Percentiles rank a stretch among this genome's conserved stretches.
phyloP scores from a whole-genome alignment of 2,113 vertebrate genomes.

The Solea senegalensis region DNA sequence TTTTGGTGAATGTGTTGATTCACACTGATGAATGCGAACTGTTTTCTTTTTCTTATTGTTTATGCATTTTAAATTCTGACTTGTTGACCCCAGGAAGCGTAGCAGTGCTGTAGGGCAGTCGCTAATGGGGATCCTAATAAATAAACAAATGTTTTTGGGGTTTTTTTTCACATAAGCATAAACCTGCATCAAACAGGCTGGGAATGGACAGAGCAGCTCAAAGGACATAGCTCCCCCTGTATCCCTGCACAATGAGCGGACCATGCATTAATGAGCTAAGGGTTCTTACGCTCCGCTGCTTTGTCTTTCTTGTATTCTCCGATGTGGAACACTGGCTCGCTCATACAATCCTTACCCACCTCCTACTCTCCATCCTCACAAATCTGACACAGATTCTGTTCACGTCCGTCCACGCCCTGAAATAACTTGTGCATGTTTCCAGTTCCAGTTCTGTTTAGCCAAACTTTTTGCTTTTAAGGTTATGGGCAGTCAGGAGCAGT shows the following conservation, averaged over 20 bases:
- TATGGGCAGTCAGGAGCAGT: neutral
- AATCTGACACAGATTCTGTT: neutral
- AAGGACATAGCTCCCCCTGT: constrained; percentile 41
- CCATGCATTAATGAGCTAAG: constrained; percentile 56
- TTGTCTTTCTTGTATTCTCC: constrained; percentile 56
- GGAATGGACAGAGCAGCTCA: constrained; percentile 24
- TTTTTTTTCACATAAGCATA: too few species aligned
- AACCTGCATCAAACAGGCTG: constrained; percentile 42
- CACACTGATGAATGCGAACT: too few species aligned
- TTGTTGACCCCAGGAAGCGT: too few species aligned
- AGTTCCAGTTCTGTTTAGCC: neutral
- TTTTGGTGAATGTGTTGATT: too few species aligned
- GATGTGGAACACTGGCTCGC: constrained; percentile 32
- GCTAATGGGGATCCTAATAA: too few species aligned
- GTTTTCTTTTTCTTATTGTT: too few species aligned
- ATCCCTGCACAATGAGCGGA: constrained; percentile 56
- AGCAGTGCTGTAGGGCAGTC: too few species aligned
- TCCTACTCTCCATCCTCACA: constrained; percentile 15
- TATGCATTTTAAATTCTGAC: too few species aligned
- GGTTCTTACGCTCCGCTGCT: constrained; percentile 53
- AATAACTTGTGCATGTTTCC: constrained; percentile 14
- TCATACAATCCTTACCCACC: constrained; percentile 35
- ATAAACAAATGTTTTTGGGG: too few species aligned
- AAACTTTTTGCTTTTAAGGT: neutral
- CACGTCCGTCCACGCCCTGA: neutral